A percentile compares a stretch with the other conserved stretches of the same genome.
Evolutionary conservation across 2,888 invertebrate genomes (phyloP).

Genomic region (Drosophila imparisetae): DNA sequence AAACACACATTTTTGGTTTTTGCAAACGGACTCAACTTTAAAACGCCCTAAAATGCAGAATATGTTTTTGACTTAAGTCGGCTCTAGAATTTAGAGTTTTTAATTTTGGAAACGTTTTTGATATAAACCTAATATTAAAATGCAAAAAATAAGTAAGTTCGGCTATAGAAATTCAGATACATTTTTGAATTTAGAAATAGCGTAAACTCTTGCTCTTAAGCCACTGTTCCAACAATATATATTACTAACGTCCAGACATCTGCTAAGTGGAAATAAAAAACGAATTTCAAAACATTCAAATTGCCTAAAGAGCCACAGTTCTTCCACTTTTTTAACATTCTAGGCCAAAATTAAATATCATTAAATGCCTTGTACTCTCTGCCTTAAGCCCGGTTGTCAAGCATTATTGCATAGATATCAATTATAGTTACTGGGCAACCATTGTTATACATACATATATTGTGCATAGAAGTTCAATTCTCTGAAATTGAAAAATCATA

Average conservation of each 20-base stretch:
- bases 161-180: background rate
- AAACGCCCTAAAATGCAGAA: background rate
- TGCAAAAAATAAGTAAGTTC: background rate
- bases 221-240: background rate
- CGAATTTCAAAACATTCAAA: background rate
- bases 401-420: slow-evolving; percentile 6
- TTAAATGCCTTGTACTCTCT: background rate
- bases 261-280: background rate
- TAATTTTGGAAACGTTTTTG: background rate
- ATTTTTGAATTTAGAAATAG: background rate
- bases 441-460: slow-evolving; percentile 21
- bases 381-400: slow-evolving; percentile 16
- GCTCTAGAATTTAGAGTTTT: background rate
- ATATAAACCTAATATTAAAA: background rate
- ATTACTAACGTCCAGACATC: background rate
- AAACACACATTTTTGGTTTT: background rate
- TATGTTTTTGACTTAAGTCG: no score
- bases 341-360: background rate
- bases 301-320: background rate
- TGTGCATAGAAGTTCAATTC: slow-evolving; percentile 2
- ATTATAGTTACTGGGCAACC: slow-evolving; percentile 39
- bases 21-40: background rate
- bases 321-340: background rate
- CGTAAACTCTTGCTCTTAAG: background rate
- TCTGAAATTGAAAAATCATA: slow-evolving; percentile 23